phyloP scores from a whole-genome alignment of 2,888 invertebrate species.

The Cyclophora punctaria region DNA sequence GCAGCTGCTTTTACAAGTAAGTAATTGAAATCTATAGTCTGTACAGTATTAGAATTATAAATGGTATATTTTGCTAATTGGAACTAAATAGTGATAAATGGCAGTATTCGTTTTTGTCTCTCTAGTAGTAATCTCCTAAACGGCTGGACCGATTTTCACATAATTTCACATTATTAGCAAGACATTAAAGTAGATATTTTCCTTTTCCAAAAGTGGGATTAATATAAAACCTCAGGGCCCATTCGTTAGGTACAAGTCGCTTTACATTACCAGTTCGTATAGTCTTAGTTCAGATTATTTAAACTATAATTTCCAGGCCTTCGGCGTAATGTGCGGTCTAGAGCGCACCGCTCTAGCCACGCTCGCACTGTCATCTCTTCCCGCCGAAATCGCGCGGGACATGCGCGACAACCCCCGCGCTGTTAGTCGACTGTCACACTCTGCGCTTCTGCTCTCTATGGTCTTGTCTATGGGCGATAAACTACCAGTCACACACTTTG shows the following conservation, averaged over 20 bases:
- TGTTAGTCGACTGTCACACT: slow-evolving; percentile 86
- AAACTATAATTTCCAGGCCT: slow-evolving; percentile 74
- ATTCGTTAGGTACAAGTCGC: background rate
- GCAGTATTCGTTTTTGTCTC: too few relatives aligned
- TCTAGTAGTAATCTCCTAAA: too few relatives aligned
- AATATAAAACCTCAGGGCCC: too few relatives aligned
- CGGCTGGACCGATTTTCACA: too few relatives aligned
- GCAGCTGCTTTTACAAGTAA: slow-evolving; percentile 80
- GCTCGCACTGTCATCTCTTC: slow-evolving; percentile 89
- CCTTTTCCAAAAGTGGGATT: too few relatives aligned
- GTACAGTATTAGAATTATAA: too few relatives aligned
- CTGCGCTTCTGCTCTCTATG: slow-evolving; percentile 88
- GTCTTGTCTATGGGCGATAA: slow-evolving; percentile 93
- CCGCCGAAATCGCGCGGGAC: slow-evolving; percentile 91
- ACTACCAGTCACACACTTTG: slow-evolving; percentile 91
- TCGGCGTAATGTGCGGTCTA: slow-evolving; percentile 90
- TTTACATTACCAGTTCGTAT: background rate
- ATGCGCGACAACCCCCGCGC: slow-evolving; percentile 87
- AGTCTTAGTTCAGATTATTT: background rate
- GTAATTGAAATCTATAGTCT: background rate
- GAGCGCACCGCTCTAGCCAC: slow-evolving; percentile 87
- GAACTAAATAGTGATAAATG: too few relatives aligned
- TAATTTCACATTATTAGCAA: too few relatives aligned
- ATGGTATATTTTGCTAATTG: too few relatives aligned
- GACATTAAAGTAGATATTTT: too few relatives aligned